Percentiles rank a stretch among this genome's conserved stretches.
These are phyloP conservation scores for Physella acuta DNA, from an alignment of 1,140 invertebrate species.

Conservation along the genomic window DNA sequence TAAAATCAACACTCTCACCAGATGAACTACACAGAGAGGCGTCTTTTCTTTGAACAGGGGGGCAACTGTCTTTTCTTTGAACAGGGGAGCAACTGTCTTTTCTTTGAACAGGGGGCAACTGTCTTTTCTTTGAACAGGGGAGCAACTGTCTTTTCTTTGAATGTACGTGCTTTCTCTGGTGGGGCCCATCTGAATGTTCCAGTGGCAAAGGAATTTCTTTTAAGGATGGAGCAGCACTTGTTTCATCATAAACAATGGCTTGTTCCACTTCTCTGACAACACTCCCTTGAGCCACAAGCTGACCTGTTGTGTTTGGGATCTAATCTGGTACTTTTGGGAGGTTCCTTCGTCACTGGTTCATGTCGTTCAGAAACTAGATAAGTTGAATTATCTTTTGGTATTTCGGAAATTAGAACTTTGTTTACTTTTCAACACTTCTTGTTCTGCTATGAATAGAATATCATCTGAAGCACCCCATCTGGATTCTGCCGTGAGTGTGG, in stretches of 20 bases:
- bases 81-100: too few relatives aligned
- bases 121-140: too few relatives aligned
- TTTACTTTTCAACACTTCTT: slow-evolving; percentile 35
- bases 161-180: slow-evolving; percentile 32
- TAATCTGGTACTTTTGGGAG: not conserved
- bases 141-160: slow-evolving; percentile 53
- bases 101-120: too few relatives aligned
- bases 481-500: slow-evolving; percentile 71
- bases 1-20: slow-evolving; percentile 43
- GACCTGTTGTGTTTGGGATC: slow-evolving; percentile 22
- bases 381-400: too few relatives aligned
- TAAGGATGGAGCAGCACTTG: slow-evolving; percentile 29
- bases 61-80: too few relatives aligned
- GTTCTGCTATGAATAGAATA: slow-evolving; percentile 51
- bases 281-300: slow-evolving; percentile 34
- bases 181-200: slow-evolving; percentile 25
- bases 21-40: slow-evolving; percentile 35
- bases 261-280: slow-evolving; percentile 30
- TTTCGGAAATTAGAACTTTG: too few relatives aligned
- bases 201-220: slow-evolving; percentile 39
- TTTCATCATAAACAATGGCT: slow-evolving; percentile 11
- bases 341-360: not conserved
- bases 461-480: slow-evolving; percentile 52
- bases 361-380: too few relatives aligned
- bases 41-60: too few relatives aligned